A percentile compares a stretch with the other conserved stretches of the same genome.
These are phyloP conservation scores for Monoplex corrugatus DNA, from an alignment of 2,888 invertebrate genomes.

Conservation along the genomic window DNA sequence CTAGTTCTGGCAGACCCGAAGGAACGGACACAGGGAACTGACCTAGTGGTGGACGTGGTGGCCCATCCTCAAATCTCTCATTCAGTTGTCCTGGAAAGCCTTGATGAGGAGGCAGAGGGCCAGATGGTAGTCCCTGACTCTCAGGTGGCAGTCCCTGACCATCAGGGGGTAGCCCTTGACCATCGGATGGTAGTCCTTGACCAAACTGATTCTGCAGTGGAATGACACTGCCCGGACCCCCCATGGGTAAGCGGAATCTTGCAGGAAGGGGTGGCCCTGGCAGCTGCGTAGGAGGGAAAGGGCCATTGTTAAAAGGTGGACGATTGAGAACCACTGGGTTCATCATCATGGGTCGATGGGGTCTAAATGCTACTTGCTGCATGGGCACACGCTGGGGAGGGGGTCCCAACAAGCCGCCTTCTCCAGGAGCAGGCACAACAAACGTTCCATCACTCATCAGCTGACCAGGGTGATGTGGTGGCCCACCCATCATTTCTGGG, in stretches of 20 bases:
- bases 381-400: slow-evolving; percentile 29
- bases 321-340: slow-evolving; percentile 39
- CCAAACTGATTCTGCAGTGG: slow-evolving; percentile 41
- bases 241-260: slow-evolving; percentile 25
- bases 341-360: slow-evolving; percentile 39
- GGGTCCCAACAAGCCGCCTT: slow-evolving; percentile 35
- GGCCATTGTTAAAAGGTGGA: slow-evolving; percentile 8
- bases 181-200: neutral
- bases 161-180: neutral
- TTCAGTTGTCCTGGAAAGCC: slow-evolving; percentile 30
- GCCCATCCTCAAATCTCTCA: slow-evolving; percentile 17
- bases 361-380: slow-evolving; percentile 31
- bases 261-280: slow-evolving; percentile 17
- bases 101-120: slow-evolving; percentile 20
- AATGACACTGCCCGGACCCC: slow-evolving; percentile 15
- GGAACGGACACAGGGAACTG: slow-evolving; percentile 19
- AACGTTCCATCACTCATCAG: slow-evolving; percentile 24
- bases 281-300: slow-evolving; percentile 10
- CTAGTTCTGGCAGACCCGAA: neutral
- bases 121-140: neutral
- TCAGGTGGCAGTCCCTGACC: neutral
- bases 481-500: slow-evolving; percentile 39
- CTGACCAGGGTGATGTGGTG: neutral
- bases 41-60: neutral
- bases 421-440: slow-evolving; percentile 24